These are phyloP conservation scores for Calycopis cecrops DNA, from an alignment of 1,140 invertebrate species.

Conservation along the genomic window DNA sequence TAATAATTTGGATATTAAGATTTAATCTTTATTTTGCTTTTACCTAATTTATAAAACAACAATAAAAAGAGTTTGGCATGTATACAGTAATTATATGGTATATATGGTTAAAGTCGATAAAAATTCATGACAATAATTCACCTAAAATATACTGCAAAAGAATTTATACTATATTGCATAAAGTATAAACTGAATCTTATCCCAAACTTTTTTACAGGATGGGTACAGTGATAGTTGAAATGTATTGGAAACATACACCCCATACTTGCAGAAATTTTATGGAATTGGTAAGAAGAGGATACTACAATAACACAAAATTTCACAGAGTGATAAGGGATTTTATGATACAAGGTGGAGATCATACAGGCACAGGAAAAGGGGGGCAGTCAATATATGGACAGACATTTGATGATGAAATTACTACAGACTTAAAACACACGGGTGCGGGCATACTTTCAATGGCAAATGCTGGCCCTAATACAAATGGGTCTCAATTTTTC, in stretches of 20 bases:
- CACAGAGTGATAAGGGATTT: constrained; percentile 97
- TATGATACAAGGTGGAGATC: constrained; percentile 98
- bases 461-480: constrained; percentile 95
- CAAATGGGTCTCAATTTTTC: constrained; percentile 99
- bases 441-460: constrained; percentile 83
- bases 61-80: too few relatives aligned
- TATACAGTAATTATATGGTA: too few relatives aligned
- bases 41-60: too few relatives aligned
- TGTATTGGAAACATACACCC: constrained; percentile 99
- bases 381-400: constrained; percentile 97
- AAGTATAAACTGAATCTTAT: too few relatives aligned
- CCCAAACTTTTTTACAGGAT: constrained; percentile 81
- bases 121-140: too few relatives aligned
- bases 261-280: constrained; percentile 97
- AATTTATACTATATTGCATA: too few relatives aligned
- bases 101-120: too few relatives aligned
- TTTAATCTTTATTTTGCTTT: too few relatives aligned
- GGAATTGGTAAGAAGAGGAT: constrained; percentile 92
- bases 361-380: constrained; percentile 95
- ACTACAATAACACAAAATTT: constrained; percentile 97
- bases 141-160: too few relatives aligned
- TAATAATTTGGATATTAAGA: constrained; percentile 2
- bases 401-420: constrained; percentile 97
- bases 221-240: constrained; percentile 93
- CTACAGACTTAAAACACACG: constrained; percentile 95